Evolutionary conservation across 2,888 invertebrate species (phyloP).

Genomic region (Endotricha flammealis): DNA sequence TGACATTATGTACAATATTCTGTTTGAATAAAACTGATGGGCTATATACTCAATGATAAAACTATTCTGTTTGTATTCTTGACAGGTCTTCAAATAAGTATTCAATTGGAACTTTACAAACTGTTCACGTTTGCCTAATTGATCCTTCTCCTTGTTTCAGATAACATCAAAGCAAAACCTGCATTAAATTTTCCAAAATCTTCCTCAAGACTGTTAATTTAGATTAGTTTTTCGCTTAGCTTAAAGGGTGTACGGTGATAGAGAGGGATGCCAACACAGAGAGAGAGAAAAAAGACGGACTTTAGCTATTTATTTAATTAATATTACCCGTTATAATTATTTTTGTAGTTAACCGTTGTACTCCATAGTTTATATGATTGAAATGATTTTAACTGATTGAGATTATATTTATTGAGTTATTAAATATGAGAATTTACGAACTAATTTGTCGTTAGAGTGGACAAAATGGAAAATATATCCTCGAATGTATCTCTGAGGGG

Average conservation of each 20-base stretch:
- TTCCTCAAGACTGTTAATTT: slow-evolving; percentile 70
- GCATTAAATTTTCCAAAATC: slow-evolving; percentile 73
- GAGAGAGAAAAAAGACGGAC: slow-evolving; percentile 76
- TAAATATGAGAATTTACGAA: slow-evolving; percentile 25
- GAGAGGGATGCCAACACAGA: slow-evolving; percentile 60
- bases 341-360: slow-evolving; percentile 32
- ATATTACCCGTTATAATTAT: slow-evolving; percentile 44
- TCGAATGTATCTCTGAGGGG: slow-evolving; percentile 63
- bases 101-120: no score
- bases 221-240: slow-evolving; percentile 45
- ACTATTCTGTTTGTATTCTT: no score
- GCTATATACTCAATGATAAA: no score
- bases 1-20: no score
- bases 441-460: slow-evolving; percentile 36
- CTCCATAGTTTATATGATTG: slow-evolving; percentile 18
- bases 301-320: slow-evolving; percentile 66
- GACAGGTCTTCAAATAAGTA: no score
- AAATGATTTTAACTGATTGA: slow-evolving; percentile 21
- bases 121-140: neutral
- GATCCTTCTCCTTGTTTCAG: slow-evolving; percentile 56
- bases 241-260: slow-evolving; percentile 38
- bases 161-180: slow-evolving; percentile 57
- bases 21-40: no score
- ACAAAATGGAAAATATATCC: slow-evolving; percentile 71
- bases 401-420: slow-evolving; percentile 23